Percentiles rank a stretch among this genome's conserved stretches.
Evolutionary conservation across 2,113 vertebrate species (phyloP).

Genomic region (Cinclus mexicanus): DNA sequence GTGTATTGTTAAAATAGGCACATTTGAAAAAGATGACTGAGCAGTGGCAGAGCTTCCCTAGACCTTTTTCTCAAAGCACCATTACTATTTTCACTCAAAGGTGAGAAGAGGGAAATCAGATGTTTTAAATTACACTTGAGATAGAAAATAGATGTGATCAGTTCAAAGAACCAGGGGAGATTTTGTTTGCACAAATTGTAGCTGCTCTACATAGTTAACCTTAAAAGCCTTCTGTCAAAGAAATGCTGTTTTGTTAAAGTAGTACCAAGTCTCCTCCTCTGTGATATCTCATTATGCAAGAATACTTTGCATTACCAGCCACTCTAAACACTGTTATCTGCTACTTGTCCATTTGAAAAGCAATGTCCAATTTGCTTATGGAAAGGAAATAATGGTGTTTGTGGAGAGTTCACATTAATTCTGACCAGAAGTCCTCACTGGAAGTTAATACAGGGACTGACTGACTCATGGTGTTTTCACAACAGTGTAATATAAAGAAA

Average conservation of each 20-base stretch:
- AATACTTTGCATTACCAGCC: background rate
- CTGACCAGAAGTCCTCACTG: background rate
- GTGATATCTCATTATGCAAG: background rate
- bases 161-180: background rate
- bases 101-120: background rate
- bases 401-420: background rate
- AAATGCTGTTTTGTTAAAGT: background rate
- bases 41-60: background rate
- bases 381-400: background rate
- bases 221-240: background rate
- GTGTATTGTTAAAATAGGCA: background rate
- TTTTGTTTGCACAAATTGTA: background rate
- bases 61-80: background rate
- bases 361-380: background rate
- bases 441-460: background rate
- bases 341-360: background rate
- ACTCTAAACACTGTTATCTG: background rate
- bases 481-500: background rate
- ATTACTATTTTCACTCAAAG: background rate
- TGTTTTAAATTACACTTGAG: background rate
- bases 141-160: background rate
- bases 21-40: background rate
- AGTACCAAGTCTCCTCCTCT: background rate
- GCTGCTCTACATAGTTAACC: conserved; percentile 3
- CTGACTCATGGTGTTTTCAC: background rate